These are phyloP conservation scores for Callimico goeldii DNA, from an alignment of 2,797 vertebrate genomes.

Conservation along the genomic window DNA sequence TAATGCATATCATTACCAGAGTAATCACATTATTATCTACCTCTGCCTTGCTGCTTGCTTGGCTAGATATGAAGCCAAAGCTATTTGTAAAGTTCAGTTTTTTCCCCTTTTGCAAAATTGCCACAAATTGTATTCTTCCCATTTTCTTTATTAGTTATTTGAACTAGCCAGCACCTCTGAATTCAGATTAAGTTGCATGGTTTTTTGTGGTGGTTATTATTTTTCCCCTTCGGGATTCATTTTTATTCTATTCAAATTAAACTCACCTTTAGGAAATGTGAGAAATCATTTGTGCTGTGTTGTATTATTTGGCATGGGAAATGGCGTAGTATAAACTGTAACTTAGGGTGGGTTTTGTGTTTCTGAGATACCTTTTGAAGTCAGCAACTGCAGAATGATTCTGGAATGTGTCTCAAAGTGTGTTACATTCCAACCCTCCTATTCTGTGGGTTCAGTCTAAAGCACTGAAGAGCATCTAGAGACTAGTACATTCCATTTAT, in stretches of 20 bases:
- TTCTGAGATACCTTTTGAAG: slow-evolving; percentile 46
- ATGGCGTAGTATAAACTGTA: neutral
- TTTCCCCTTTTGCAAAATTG: slow-evolving; percentile 71
- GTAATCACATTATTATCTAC: slow-evolving; percentile 89
- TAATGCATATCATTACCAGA: slow-evolving; percentile 93
- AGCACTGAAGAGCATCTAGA: neutral
- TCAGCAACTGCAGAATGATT: neutral
- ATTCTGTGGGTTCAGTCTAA: neutral
- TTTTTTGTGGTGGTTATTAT: slow-evolving; percentile 54
- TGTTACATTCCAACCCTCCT: neutral
- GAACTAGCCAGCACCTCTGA: slow-evolving; percentile 72
- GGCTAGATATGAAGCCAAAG: slow-evolving; percentile 81
- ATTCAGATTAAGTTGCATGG: slow-evolving; percentile 74
- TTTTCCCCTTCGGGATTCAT: slow-evolving; percentile 23
- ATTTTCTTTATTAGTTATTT: slow-evolving; percentile 78
- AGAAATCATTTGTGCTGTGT: neutral
- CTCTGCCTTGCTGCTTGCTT: slow-evolving; percentile 79
- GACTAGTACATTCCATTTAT: neutral
- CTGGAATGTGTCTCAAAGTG: neutral
- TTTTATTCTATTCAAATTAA: slow-evolving; percentile 65
- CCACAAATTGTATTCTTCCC: slow-evolving; percentile 75
- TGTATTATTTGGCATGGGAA: neutral
- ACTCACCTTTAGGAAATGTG: slow-evolving; percentile 46
- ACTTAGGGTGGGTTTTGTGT: neutral
- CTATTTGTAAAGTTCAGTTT: slow-evolving; percentile 78